Base-by-base conservation (phyloP, 2,113 vertebrate species). In the Galeopterus variegatus region DNA sequence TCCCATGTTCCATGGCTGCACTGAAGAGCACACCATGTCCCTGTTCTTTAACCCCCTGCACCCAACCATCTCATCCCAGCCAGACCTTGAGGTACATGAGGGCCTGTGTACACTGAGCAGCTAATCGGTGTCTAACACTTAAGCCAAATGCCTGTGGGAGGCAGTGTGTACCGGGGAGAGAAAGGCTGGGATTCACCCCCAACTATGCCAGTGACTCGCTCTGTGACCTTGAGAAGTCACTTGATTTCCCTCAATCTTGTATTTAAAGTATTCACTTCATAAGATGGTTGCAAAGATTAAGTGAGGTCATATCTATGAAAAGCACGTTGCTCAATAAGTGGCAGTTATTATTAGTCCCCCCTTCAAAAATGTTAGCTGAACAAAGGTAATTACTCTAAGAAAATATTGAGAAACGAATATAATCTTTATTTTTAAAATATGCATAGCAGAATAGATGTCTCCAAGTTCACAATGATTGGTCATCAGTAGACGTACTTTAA, bases 351-450 rank as follows among this genome's bases (percentile, higher is more conserved):
- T 52, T 41, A 45, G 41, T 72, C 13, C 14, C 28, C 5, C 5
- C 31, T 10, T 50, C 67, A 45, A 17, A 88, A 75, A 60, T 28
- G 28, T 60, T 13, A 67, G 58, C 15, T 18, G 19, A 75, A 79
- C 54, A 15, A 90, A 72, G 41, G 36, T 50, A 62, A 58, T 83
- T 82, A 48, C n/a, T 62, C 31, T 72, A 82, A 67, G 24, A 83
- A 89, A 81, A 77, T 50, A 48, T 4, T 93, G 81, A 72, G 36
- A 95, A 50, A 81, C 56, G 45, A 88, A 24, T 77, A n/a, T 64
- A 73, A 73, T 56, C 13, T 85, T 58, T 65, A 56, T 19, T 90
- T 67, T 79, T 62, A 88, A 93, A 91, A 88, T 26, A 94, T 31
- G 36, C 41, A 52, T 14, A 87, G 13, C 36, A 87, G 83, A 76